These are phyloP conservation scores for Bombylius major DNA, from an alignment of 2,888 invertebrate species.

Conservation along the genomic window DNA sequence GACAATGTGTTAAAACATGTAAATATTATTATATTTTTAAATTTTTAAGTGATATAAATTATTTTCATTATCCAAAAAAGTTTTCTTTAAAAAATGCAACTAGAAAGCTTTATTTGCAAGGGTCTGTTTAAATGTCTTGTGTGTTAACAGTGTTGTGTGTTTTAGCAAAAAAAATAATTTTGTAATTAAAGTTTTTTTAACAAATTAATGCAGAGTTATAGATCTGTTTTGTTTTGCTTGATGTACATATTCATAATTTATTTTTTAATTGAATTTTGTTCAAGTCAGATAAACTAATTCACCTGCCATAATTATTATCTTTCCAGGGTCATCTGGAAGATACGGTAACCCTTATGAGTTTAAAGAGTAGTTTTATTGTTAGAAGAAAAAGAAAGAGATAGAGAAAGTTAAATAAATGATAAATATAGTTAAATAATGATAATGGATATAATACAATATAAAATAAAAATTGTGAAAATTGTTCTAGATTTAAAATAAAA, in stretches of 20 bases:
- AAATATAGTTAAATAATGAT: not conserved
- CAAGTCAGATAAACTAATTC: constrained; percentile 15
- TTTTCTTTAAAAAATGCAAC: no score
- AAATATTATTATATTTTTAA: no score
- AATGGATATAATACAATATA: no score
- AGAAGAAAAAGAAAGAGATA: not conserved
- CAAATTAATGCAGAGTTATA: constrained; percentile 3
- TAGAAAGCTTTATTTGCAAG: no score
- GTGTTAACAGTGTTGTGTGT: no score
- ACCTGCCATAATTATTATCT: constrained; percentile 40
- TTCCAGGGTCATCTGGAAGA: constrained; percentile 38
- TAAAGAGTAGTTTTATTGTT: constrained; percentile 12
- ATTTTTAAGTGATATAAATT: no score
- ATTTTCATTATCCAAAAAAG: no score
- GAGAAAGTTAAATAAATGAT: not conserved
- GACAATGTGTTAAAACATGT: no score
- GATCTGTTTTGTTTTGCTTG: not conserved
- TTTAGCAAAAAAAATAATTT: not conserved
- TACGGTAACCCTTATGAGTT: constrained; percentile 34
- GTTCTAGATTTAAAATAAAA: no score
- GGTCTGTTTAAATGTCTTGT: no score
- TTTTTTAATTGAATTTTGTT: not conserved
- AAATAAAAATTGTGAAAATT: no score
- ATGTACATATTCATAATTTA: not conserved
- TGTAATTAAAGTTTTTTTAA: constrained; percentile 20